Conservation (phyloP, 2,113 vertebrate species). For the Mola mola region DNA sequence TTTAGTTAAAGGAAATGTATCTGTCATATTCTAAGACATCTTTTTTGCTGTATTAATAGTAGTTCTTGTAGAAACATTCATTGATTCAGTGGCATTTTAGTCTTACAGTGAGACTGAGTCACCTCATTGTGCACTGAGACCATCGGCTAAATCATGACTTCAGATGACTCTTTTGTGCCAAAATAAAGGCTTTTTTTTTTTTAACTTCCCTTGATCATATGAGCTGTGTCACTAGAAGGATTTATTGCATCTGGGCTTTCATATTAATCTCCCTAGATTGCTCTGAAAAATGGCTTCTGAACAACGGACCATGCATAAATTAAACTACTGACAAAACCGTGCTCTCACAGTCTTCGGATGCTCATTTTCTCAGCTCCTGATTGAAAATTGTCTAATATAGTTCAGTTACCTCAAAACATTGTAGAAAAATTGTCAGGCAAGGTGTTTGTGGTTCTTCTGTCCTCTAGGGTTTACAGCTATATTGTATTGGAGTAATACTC, state of each 20-base stretch:
- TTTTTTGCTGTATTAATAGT: background rate
- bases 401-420: slow-evolving; percentile 15
- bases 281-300: slow-evolving; percentile 38
- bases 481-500: slow-evolving; percentile 46
- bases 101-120: background rate
- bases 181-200: slow-evolving; percentile 6
- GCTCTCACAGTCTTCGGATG: slow-evolving; percentile 28
- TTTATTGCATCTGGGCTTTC: slow-evolving; percentile 47
- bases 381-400: slow-evolving; percentile 16
- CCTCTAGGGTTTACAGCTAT: slow-evolving; percentile 24
- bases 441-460: slow-evolving; percentile 18
- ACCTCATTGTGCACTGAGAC: slow-evolving; percentile 6
- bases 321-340: slow-evolving; percentile 37
- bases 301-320: slow-evolving; percentile 37
- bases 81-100: background rate
- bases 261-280: slow-evolving; percentile 39
- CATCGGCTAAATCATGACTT: slow-evolving; percentile 20
- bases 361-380: slow-evolving; percentile 12
- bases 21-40: background rate
- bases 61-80: background rate
- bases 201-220: background rate
- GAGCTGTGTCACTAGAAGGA: slow-evolving; percentile 24
- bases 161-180: slow-evolving; percentile 14
- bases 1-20: background rate
- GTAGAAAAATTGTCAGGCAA: slow-evolving; percentile 10